Conservation (phyloP, 2,797 vertebrate species). For the Muscicapa comitata region DNA sequence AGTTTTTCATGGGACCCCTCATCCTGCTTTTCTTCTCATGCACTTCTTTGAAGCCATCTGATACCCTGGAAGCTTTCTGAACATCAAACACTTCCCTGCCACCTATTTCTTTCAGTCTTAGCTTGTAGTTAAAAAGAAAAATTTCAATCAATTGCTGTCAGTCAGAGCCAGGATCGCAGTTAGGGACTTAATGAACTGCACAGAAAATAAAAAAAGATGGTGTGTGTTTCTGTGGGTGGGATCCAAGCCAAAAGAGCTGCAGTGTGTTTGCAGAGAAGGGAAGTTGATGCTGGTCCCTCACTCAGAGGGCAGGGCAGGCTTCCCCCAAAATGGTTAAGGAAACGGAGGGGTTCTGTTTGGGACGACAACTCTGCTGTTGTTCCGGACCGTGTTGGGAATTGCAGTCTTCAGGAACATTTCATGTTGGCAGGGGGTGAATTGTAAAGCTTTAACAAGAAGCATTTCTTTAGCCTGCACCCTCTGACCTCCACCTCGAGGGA, state of each 20-base stretch:
- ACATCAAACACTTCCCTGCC: background rate
- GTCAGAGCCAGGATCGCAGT: background rate
- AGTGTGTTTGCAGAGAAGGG: background rate
- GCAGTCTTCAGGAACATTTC: background rate
- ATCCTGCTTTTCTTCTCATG: background rate
- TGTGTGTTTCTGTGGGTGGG: background rate
- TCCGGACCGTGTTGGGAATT: rapidly evolving
- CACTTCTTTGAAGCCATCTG: background rate
- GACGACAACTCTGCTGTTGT: background rate
- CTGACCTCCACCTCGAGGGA: background rate
- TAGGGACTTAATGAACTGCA: background rate
- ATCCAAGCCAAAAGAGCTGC: background rate
- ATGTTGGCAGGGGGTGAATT: background rate
- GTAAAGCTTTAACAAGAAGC: background rate
- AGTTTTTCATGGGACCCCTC: background rate
- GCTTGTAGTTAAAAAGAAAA: background rate
- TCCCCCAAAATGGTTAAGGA: background rate
- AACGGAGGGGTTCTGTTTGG: background rate
- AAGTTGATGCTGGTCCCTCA: background rate
- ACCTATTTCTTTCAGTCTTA: background rate
- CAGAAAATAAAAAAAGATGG: background rate
- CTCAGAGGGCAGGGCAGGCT: background rate
- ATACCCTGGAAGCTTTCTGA: background rate
- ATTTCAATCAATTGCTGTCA: background rate
- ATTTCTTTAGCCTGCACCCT: background rate